Conservation (phyloP, 1,140 invertebrate genomes). For the Zaprionus taronus region DNA sequence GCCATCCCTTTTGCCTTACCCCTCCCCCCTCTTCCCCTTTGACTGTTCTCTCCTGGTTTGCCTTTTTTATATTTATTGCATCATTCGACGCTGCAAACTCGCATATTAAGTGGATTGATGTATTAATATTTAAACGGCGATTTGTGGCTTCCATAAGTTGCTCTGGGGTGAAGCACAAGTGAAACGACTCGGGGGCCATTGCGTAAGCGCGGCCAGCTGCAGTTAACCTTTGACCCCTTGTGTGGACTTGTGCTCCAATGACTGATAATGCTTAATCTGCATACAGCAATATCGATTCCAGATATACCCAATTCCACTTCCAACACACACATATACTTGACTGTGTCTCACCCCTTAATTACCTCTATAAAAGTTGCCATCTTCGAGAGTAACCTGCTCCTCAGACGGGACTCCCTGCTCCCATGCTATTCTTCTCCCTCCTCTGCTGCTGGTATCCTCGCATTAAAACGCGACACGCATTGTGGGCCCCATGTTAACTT, state of each 20-base stretch:
- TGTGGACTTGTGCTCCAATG: conserved; percentile 1
- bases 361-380: conserved; percentile 46
- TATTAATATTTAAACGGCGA: conserved; percentile 80
- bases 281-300: conserved; percentile 44
- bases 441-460: not conserved
- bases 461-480: conserved; percentile 55
- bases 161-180: conserved; percentile 7
- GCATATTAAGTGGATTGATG: conserved; percentile 83
- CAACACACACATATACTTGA: conserved; percentile 18
- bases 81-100: conserved; percentile 76
- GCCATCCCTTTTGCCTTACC: not conserved
- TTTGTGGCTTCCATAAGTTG: conserved; percentile 36
- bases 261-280: conserved; percentile 53
- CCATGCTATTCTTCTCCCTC: not conserved
- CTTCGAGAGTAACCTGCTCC: conserved; percentile 10
- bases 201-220: conserved; percentile 12
- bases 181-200: conserved; percentile 28
- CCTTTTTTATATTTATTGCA: conserved; percentile 79
- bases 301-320: conserved; percentile 16
- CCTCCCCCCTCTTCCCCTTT: not conserved
- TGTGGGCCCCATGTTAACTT: conserved; percentile 44
- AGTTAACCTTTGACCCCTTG: conserved; percentile 46
- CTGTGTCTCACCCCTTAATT: conserved; percentile 32
- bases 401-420: not conserved
- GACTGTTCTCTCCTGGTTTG: conserved; percentile 4